Evolutionary conservation across 2,113 vertebrate species (phyloP).

Genomic region (Axis porcinus): DNA sequence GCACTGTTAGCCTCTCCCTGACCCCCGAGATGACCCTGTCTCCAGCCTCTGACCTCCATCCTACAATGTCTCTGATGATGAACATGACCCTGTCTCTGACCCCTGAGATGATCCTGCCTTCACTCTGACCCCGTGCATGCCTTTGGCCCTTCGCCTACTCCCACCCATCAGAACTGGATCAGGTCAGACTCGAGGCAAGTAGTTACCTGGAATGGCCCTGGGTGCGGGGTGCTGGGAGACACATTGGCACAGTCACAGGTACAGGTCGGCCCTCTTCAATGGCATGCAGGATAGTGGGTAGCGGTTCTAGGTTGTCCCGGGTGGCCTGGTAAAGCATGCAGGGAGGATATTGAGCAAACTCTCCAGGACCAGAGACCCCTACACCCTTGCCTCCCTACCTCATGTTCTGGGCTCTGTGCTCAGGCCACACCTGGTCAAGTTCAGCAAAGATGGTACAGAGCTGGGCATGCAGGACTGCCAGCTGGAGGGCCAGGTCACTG

Average conservation of each 20-base stretch:
- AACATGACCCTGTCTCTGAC: background rate
- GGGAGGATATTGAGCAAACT: background rate
- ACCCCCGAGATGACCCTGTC: background rate
- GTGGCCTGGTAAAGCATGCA: constrained; percentile 78
- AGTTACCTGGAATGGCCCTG: constrained; percentile 34
- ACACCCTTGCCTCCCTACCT: background rate
- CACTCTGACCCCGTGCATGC: background rate
- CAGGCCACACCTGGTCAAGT: constrained; percentile 85
- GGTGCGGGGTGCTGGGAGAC: constrained; percentile 26
- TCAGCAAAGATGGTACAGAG: constrained; percentile 90
- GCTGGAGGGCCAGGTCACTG: constrained; percentile 90
- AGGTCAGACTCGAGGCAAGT: background rate
- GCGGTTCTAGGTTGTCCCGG: constrained; percentile 86
- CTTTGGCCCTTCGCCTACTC: background rate
- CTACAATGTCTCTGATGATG: background rate
- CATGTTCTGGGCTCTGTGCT: background rate
- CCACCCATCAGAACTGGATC: background rate
- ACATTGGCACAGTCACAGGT: constrained; percentile 78
- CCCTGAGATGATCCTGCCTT: background rate
- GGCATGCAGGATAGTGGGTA: constrained; percentile 92
- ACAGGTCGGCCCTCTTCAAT: constrained; percentile 84
- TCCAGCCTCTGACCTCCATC: background rate
- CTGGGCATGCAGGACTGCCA: constrained; percentile 91
- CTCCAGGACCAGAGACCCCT: background rate
- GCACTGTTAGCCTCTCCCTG: background rate